Evolutionary conservation across 2,888 invertebrate genomes (phyloP), one percentile per base, ranked within the genome.

Genomic region (Morinoia aosen): DNA sequence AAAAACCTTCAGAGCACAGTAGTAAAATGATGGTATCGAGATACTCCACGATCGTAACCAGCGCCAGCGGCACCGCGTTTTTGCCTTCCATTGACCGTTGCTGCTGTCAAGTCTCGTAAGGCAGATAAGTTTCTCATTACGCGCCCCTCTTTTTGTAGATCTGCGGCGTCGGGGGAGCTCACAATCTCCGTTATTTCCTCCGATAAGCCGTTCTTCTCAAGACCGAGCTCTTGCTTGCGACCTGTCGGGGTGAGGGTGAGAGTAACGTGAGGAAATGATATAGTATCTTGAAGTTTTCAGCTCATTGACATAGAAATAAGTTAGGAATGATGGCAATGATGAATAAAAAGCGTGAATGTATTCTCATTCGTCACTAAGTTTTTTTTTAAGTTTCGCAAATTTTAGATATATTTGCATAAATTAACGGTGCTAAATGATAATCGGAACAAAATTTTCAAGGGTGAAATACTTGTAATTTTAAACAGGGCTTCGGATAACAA

Each of bases 41-140:
- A 76, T 8, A 76, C 76, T 76, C 25, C 39, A 40, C 90, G 19
- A 4, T 39, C 16, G 90, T 40, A 40, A 39, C 39, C 39, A 90
- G 16, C 14, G 90, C 90, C 48, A 39, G 90, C 14, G 48, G 90
- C 90, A 39, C 12, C 39, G 3, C 39, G 90, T 90, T 90, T 90
- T 90, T 90, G 90, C n/a, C 88, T 14, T 90, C 33, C 40, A 40
- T 39, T 90, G 90, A 40, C 90, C 90, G 40, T 90, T 90, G 90
- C 90, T 90, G 19, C 90, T 90, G 90, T 39, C 90, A 48, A 10
- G 90, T 90, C 39, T 90, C 90, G 90, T 90, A 40, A 90, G 40
- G 90, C 48, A 16, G 90, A 90, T 40, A 40, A 90, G 48, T 39
- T 90, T 40, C 90, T 40, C 90, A 90, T 90, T 40, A 90, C 14